A percentile compares a stretch with the other conserved stretches of the same genome.
These are phyloP conservation scores for Leucoma salicis DNA, from an alignment of 2,888 invertebrate genomes.

Conservation along the genomic window DNA sequence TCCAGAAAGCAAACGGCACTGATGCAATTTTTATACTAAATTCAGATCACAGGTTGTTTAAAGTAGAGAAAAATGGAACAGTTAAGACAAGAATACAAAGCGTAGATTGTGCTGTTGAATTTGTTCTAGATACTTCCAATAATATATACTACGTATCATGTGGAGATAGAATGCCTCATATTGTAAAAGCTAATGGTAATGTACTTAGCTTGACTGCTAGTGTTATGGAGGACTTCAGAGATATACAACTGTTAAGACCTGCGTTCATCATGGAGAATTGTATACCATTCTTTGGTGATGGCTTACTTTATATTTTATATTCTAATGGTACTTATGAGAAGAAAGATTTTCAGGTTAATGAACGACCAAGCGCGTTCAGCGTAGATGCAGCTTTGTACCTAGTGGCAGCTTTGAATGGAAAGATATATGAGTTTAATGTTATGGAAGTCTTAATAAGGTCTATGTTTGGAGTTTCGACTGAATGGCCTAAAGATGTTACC, in stretches of 20 bases:
- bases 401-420: conserved; percentile 57
- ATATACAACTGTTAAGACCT: conserved; percentile 53
- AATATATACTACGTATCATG: conserved; percentile 62
- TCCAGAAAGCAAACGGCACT: conserved; percentile 60
- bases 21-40: conserved; percentile 53
- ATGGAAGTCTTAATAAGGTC: conserved; percentile 58
- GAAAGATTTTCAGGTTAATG: conserved; percentile 50
- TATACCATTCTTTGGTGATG: conserved; percentile 60
- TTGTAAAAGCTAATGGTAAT: conserved; percentile 43
- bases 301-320: conserved; percentile 47
- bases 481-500: conserved; percentile 46
- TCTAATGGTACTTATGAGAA: conserved; percentile 54
- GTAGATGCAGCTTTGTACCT: conserved; percentile 60
- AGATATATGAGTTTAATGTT: conserved; percentile 64
- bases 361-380: conserved; percentile 55
- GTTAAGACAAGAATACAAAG: conserved; percentile 41
- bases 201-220: conserved; percentile 37
- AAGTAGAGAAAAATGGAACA: conserved; percentile 52
- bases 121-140: conserved; percentile 63
- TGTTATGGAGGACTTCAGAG: conserved; percentile 47
- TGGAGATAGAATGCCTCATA: conserved; percentile 45
- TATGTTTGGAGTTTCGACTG: conserved; percentile 46
- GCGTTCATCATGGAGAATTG: conserved; percentile 61
- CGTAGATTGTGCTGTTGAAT: conserved; percentile 52
- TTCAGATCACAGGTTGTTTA: conserved; percentile 44